Evolutionary conservation across 35 echinoderm and acorn worm genomes (phyloP).

Genomic region (Lytechinus pictus): DNA sequence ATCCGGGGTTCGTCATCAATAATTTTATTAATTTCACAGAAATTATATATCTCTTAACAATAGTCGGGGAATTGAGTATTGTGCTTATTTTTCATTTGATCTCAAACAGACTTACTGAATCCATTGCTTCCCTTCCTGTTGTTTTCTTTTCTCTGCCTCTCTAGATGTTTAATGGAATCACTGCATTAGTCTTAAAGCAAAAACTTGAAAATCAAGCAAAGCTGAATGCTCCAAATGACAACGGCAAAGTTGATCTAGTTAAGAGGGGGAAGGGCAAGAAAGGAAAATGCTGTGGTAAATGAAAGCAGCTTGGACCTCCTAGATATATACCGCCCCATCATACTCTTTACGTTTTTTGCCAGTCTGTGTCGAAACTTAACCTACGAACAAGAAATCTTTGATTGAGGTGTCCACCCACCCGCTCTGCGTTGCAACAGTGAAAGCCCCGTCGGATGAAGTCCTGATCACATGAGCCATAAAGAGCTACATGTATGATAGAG

Average conservation of each 20-base stretch:
- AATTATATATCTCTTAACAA: background rate
- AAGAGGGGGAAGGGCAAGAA: conserved; percentile 67
- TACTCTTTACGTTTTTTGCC: conserved; percentile 18
- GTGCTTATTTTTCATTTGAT: background rate
- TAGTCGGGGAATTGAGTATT: background rate
- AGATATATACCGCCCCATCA: background rate
- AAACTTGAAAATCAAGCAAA: conserved; percentile 94
- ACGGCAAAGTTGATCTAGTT: conserved; percentile 43
- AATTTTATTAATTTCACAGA: background rate
- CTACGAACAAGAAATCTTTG: background rate
- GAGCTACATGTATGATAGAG: background rate
- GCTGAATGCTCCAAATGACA: conserved; percentile 55
- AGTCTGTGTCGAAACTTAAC: conserved; percentile 1
- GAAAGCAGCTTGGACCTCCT: conserved; percentile 15
- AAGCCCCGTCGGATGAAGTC: background rate
- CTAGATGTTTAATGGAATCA: conserved; percentile 99
- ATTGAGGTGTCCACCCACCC: background rate
- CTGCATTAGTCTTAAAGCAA: conserved; percentile 90
- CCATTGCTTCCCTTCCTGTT: background rate
- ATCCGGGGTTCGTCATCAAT: no score
- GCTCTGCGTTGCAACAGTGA: background rate
- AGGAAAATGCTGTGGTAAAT: conserved; percentile 76
- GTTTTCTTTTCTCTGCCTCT: conserved; percentile 36
- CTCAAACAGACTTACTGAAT: background rate
- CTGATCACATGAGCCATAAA: conserved; percentile 11